Evolutionary conservation across 2,888 invertebrate species (phyloP).

Genomic region (Odontothrips loti): DNA sequence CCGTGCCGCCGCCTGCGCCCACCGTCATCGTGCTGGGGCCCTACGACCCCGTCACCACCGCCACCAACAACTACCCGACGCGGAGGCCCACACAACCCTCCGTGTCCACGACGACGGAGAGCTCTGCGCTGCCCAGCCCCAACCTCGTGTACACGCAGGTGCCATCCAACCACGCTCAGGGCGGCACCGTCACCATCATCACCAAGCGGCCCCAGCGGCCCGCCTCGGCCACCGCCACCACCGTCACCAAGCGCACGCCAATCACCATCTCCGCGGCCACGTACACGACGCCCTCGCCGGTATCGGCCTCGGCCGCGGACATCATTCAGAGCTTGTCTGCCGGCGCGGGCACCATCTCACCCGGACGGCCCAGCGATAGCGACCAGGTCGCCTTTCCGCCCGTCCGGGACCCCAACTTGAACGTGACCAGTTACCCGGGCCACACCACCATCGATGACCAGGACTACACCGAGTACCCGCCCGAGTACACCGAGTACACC

Average conservation of each 20-base stretch:
- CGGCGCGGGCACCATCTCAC: slow-evolving; percentile 5
- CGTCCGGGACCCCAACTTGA: slow-evolving; percentile 76
- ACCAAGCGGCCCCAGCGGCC: slow-evolving; percentile 36
- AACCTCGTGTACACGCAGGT: slow-evolving; percentile 28
- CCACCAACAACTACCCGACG: slow-evolving; percentile 44
- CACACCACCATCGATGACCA: slow-evolving; percentile 51
- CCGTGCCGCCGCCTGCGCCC: slow-evolving; percentile 45
- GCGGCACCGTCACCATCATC: slow-evolving; percentile 35
- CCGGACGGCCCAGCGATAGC: slow-evolving; percentile 48
- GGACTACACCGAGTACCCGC: slow-evolving; percentile 44
- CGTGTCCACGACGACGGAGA: slow-evolving; percentile 29
- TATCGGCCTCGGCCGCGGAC: slow-evolving; percentile 4
- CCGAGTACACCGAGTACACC: slow-evolving; percentile 62
- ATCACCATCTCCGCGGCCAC: slow-evolving; percentile 33
- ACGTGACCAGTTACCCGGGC: slow-evolving; percentile 52
- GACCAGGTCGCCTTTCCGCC: slow-evolving; percentile 78
- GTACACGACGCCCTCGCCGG: slow-evolving; percentile 31
- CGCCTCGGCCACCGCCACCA: slow-evolving; percentile 34
- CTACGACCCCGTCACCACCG: slow-evolving; percentile 36
- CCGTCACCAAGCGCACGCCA: slow-evolving; percentile 34
- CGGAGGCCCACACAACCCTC: slow-evolving; percentile 41
- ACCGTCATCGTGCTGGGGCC: slow-evolving; percentile 59
- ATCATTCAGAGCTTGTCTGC: slow-evolving; percentile 11
- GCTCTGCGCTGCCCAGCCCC: slow-evolving; percentile 33
- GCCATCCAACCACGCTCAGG: slow-evolving; percentile 28